Conservation (phyloP, 53 echinoderm and acorn worm species). For the Antedon mediterranea region DNA sequence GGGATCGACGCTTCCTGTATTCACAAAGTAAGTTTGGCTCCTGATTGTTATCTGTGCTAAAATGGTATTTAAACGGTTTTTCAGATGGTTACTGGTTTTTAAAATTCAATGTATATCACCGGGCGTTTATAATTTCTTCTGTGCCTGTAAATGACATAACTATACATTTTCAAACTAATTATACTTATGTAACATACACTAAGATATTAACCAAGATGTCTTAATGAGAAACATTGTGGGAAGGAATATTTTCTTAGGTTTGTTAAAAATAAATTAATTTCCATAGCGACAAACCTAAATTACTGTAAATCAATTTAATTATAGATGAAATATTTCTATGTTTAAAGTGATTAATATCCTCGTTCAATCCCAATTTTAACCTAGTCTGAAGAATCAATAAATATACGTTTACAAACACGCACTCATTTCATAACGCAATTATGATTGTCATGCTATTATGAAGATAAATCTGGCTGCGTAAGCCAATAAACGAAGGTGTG, state of each 20-base stretch:
- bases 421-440: background rate
- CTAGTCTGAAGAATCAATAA: background rate
- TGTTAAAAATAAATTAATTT: background rate
- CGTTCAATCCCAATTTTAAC: background rate
- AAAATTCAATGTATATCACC: too few species aligned
- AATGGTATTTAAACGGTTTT: too few species aligned
- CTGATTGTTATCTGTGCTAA: too few species aligned
- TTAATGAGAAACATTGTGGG: too few species aligned
- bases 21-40: conserved; percentile 8
- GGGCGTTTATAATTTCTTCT: too few species aligned
- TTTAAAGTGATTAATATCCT: background rate
- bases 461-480: background rate
- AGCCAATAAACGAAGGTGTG: background rate
- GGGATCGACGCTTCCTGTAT: conserved; percentile 11
- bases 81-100: too few species aligned
- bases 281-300: background rate
- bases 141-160: too few species aligned
- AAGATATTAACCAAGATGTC: too few species aligned
- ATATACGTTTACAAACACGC: background rate
- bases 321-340: background rate
- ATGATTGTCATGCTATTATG: background rate
- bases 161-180: too few species aligned
- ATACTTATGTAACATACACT: too few species aligned
- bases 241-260: too few species aligned
- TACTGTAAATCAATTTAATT: background rate